phyloP scores from a whole-genome alignment of 2,888 invertebrate species.

The Eucera pruinosa region DNA sequence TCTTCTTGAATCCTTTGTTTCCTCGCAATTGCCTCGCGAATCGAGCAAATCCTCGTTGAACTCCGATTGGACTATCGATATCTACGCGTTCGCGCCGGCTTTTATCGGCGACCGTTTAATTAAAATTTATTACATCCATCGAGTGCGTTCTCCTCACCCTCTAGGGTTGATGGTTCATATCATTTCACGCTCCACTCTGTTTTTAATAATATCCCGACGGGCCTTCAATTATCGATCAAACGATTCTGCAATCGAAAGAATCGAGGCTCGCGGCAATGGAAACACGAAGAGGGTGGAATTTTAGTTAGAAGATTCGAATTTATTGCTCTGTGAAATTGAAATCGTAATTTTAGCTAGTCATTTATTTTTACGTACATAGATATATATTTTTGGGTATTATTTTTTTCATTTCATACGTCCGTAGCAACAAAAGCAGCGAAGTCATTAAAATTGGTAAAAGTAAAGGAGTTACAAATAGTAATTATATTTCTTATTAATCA shows the following conservation, averaged over 20 bases:
- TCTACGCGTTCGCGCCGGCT: constrained; percentile 16
- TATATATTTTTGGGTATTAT: too few species aligned
- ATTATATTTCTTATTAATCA: too few species aligned
- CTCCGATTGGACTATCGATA: background rate
- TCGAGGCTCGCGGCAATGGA: background rate
- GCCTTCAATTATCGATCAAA: constrained; percentile 5
- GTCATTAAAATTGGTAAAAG: too few species aligned
- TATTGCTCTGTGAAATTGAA: background rate
- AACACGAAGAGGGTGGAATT: background rate
- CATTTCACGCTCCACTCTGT: constrained; percentile 38
- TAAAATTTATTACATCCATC: constrained; percentile 55
- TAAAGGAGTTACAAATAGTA: too few species aligned
- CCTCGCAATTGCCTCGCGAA: constrained; percentile 36
- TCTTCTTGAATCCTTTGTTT: constrained; percentile 37
- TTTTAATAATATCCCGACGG: constrained; percentile 35
- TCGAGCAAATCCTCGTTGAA: background rate
- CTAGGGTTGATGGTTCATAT: constrained; percentile 9
- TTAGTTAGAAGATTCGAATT: background rate
- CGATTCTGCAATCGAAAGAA: background rate
- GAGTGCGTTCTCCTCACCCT: background rate
- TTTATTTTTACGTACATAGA: too few species aligned
- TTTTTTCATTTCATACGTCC: too few species aligned
- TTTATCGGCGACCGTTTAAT: constrained; percentile 50
- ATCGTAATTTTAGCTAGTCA: background rate
- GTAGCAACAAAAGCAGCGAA: too few species aligned